Evolutionary conservation across 2,888 invertebrate species (phyloP).

Genomic region (Eubasilissa splendida): DNA sequence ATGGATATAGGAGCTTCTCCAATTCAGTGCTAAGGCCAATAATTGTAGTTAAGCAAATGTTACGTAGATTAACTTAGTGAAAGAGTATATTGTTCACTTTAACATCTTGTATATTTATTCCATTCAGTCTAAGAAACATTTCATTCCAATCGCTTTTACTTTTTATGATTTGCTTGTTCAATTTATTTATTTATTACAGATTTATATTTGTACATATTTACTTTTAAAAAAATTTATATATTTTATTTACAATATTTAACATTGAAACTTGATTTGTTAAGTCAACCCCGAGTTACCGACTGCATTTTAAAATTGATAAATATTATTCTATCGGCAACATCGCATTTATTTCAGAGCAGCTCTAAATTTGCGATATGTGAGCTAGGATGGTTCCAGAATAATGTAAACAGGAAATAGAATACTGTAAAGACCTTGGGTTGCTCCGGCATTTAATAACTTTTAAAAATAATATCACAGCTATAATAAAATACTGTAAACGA

Average conservation of each 20-base stretch:
- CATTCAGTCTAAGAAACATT: constrained; percentile 7
- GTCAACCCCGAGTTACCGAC: no score
- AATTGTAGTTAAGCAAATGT: background rate
- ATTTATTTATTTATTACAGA: constrained; percentile 30
- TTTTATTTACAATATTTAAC: no score
- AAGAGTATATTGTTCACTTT: background rate
- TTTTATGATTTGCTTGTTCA: background rate
- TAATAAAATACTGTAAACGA: background rate
- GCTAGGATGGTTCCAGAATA: no score
- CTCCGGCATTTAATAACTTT: no score
- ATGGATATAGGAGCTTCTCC: background rate
- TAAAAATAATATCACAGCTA: background rate
- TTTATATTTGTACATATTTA: background rate
- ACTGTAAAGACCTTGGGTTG: no score
- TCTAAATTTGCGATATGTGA: no score
- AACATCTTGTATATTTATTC: background rate
- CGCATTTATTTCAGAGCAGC: no score
- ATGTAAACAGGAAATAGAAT: no score
- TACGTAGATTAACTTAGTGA: constrained; percentile 14
- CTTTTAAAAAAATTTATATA: no score
- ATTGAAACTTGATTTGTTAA: no score
- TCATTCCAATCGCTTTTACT: constrained; percentile 35
- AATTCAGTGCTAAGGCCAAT: background rate
- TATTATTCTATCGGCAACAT: no score
- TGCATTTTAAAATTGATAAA: no score